A percentile compares a stretch with the other conserved stretches of the same genome.
Evolutionary conservation across 1,140 invertebrate species (phyloP).

Genomic region (Diabrotica virgifera): DNA sequence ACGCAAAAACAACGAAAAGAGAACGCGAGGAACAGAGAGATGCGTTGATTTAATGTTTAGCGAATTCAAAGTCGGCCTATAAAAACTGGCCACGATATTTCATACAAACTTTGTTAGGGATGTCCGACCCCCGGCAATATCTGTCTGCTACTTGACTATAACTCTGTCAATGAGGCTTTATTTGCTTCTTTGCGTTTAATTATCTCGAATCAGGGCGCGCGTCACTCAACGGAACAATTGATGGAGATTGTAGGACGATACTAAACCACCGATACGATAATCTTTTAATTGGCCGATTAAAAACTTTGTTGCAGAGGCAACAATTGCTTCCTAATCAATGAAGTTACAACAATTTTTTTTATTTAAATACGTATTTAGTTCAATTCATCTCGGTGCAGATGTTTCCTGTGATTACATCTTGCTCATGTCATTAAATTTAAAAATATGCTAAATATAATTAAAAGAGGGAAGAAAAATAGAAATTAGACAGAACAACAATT

Average conservation of each 20-base stretch:
- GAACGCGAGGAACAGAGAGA: neutral
- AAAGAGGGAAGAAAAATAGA: too few relatives aligned
- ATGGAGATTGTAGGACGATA: slow-evolving; percentile 2
- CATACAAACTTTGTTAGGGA: slow-evolving; percentile 15
- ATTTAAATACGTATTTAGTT: too few relatives aligned
- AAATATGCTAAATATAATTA: too few relatives aligned
- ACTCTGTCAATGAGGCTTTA: slow-evolving; percentile 11
- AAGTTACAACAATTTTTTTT: too few relatives aligned
- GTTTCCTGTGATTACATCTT: too few relatives aligned
- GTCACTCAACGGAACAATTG: slow-evolving; percentile 4
- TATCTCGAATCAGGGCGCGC: slow-evolving; percentile 7
- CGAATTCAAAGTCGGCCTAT: slow-evolving; percentile 11
- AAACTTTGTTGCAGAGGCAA: neutral
- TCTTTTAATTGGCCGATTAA: neutral
- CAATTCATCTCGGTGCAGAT: too few relatives aligned
- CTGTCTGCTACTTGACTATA: slow-evolving; percentile 16
- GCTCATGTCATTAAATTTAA: too few relatives aligned
- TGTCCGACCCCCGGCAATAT: slow-evolving; percentile 7
- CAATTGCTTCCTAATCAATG: too few relatives aligned
- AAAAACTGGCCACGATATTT: slow-evolving; percentile 3
- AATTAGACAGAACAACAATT: too few relatives aligned
- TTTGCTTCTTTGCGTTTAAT: slow-evolving; percentile 14
- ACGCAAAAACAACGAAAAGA: neutral
- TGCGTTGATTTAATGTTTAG: slow-evolving; percentile 10
- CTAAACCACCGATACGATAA: neutral